Conservation (phyloP, 2,113 vertebrate genomes). For the Thamnophis sirtalis region DNA sequence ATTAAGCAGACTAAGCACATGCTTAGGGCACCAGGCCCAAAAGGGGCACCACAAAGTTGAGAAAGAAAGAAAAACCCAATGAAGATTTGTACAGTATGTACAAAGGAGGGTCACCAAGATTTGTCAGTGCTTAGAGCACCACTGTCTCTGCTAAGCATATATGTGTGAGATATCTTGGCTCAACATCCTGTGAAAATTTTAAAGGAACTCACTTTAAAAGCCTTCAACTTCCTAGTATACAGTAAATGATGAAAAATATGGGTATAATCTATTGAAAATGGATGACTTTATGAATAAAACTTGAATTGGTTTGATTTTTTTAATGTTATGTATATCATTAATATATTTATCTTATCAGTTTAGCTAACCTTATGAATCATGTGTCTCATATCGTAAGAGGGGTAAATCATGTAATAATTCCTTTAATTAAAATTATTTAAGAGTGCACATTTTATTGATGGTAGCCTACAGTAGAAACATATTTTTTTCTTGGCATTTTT, state of each 20-base stretch:
- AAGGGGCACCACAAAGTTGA: no score
- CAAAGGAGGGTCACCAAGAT: no score
- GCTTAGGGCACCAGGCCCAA: no score
- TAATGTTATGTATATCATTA: conserved; percentile 4
- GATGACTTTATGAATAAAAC: conserved; percentile 1
- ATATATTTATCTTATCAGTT: conserved; percentile 37
- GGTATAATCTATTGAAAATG: background rate
- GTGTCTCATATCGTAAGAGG: conserved; percentile 2
- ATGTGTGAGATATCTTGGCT: background rate
- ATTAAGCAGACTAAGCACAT: no score
- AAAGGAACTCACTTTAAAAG: background rate
- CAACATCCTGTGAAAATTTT: background rate
- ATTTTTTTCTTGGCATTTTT: background rate
- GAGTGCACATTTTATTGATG: background rate
- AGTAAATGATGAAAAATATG: background rate
- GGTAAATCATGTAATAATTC: background rate
- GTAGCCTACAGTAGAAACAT: background rate
- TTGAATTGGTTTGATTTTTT: conserved; percentile 31
- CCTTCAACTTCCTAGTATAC: conserved; percentile 16
- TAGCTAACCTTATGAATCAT: background rate
- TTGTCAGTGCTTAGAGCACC: no score
- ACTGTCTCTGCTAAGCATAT: background rate
- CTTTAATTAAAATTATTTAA: background rate
- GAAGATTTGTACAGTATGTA: no score
- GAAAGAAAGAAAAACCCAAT: no score